phyloP scores from a whole-genome alignment of 2,797 vertebrate species.

The Pristis pectinata region DNA sequence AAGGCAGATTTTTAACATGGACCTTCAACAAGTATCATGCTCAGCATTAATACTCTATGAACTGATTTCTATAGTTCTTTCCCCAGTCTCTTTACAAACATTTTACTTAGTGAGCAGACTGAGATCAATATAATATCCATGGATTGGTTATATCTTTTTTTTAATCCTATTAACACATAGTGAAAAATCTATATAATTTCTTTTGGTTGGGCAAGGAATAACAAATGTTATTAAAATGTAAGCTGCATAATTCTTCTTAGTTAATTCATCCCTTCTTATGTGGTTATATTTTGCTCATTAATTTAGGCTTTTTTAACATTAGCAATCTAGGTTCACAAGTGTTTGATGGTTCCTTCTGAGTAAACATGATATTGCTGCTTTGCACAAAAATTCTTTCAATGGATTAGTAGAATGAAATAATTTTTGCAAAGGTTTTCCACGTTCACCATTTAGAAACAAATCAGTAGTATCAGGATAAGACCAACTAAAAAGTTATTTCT shows the following conservation, averaged over 20 bases:
- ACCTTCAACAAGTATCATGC: not conserved
- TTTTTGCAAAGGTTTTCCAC: not conserved
- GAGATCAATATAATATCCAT: not conserved
- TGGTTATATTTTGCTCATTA: not conserved
- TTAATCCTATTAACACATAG: constrained; percentile 1
- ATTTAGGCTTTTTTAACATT: not conserved
- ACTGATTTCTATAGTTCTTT: not conserved
- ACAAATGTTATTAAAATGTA: constrained; percentile 11
- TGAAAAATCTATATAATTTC: constrained; percentile 19
- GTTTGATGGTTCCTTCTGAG: not conserved
- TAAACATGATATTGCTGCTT: not conserved
- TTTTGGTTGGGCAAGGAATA: constrained; percentile 18
- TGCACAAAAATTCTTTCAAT: not conserved
- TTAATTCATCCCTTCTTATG: not conserved
- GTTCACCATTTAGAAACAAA: not conserved
- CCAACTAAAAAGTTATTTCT: not conserved
- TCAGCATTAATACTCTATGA: not conserved
- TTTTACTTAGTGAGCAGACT: constrained; percentile 3
- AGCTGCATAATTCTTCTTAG: not conserved
- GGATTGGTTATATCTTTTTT: not conserved
- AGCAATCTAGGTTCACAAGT: not conserved
- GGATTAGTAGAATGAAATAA: not conserved
- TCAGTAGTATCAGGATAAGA: not conserved
- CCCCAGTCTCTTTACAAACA: not conserved
- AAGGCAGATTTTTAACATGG: not conserved